Evolutionary conservation across 1,140 invertebrate genomes (phyloP), one percentile per base, ranked within the genome.

Genomic region (Macrobrachium nipponense): DNA sequence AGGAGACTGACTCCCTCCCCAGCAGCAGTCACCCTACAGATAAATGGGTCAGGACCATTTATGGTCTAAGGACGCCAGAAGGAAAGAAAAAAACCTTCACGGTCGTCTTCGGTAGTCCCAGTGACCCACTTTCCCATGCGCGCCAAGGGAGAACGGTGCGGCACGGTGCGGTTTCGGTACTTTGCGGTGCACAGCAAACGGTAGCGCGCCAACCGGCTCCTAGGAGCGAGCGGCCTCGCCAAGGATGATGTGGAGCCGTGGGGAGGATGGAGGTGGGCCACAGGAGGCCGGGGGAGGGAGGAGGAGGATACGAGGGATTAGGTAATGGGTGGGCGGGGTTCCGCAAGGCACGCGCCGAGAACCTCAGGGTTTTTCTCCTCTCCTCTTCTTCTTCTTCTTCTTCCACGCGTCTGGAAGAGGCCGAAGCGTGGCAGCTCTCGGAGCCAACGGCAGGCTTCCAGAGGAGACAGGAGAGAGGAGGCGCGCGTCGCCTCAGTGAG

Each of bases 281-380:
- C 4, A 36, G 27, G 27, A 36, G 27, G 27, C 27, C 27, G 27
- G 27, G 27, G 4, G 27, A 4, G 4, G 27, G 27, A 36, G 27
- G 27, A 36, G 4, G 27, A 4, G 27, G 27, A 36, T 36, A 36
- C 27, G 27, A 36, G 27, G 80, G 80, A 43, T 82, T 60, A 27
- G 43, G 44, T 82, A 82, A 82, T 82, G 70, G 70, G 12, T 36
- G 80, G 70, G 80, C 27, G 68, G 72, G 61, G 80, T 75, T 59
- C 70, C 80, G 59, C 80, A 61, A 82, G 80, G 80, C 80, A 82
- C 80, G 80, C 80, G 80, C 61, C 80, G 51, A 20, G 68, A 27
- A 51, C 70, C 80, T 5, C 80, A 23, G 64, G 44, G n/a, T 44
- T 8, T 62, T 23, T 23, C 58, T 17, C 7, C 58, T 6, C 76